Base-by-base conservation (phyloP, 2,113 vertebrate species). In the Tinamus guttatus region DNA sequence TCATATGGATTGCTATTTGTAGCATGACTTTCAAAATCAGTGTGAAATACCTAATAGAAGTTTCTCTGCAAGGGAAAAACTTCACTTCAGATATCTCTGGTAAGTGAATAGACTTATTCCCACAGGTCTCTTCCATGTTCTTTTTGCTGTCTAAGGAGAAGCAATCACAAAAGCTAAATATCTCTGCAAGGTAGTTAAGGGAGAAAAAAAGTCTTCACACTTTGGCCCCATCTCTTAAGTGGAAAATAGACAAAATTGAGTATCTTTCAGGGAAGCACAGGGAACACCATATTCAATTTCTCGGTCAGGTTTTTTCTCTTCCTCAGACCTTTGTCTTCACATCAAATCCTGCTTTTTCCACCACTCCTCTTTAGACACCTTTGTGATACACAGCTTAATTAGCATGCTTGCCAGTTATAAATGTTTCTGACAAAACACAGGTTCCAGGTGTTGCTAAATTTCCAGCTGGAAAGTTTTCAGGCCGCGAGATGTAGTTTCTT, bases 401-500 rank as follows among this genome's bases (percentile, higher is more conserved):
- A 20, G 22, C 69, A 3, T 18, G 7, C 18, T 74, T 41, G 22
- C 20, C 19, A 7, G 6, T 79, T 78, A 64, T 7, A 14, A 54
- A 12, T 34, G n/a, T 18, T 87, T 92, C 80, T 52, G 28, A 43
- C 34, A 80, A 80, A 93, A 71, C 15, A 1, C 3, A 15, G 24
- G 7, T 75, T 81, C 1, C 16, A 75, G 5, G 8, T 87, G 15
- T 81, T 22, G 58, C n/a, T 77, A 65, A 86, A 74, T 30, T 54
- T 78, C 36, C 36, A 77, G 28, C 41, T 84, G 40, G 17, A 9
- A 79, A 52, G 6, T 21, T 65, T 18, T 65, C 14, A 30, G 15
- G 45, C 69, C 45, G 4, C 4, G 1, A 0, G 5, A n/a, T 32
- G 13, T 45, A 56, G 18, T 43, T 38, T 34, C 1, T 0, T 62